Evolutionary conservation across 2,888 invertebrate species (phyloP).

Genomic region (Eledone cirrhosa): DNA sequence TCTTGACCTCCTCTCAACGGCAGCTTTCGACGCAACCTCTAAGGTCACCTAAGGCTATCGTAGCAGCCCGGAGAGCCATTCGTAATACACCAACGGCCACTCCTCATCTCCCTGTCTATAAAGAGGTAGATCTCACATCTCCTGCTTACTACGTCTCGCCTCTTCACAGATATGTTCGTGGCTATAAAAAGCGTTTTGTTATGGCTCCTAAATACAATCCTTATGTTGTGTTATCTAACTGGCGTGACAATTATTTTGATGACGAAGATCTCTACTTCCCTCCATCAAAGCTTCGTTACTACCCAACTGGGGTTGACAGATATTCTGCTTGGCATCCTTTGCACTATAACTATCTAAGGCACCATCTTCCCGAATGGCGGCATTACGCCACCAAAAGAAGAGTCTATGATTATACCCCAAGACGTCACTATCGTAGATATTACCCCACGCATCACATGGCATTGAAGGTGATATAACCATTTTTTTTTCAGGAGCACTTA

Average conservation of each 20-base stretch:
- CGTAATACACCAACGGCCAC: background rate
- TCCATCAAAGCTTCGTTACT: background rate
- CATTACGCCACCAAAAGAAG: too few relatives aligned
- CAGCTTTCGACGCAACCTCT: slow-evolving; percentile 16
- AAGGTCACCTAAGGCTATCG: background rate
- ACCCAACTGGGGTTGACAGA: background rate
- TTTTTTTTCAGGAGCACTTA: slow-evolving; percentile 23
- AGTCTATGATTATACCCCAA: background rate
- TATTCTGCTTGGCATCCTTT: background rate
- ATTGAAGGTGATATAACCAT: slow-evolving; percentile 19
- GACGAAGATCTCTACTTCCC: background rate
- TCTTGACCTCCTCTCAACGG: background rate
- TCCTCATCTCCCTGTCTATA: background rate
- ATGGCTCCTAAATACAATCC: background rate
- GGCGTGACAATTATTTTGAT: background rate
- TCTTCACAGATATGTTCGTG: background rate
- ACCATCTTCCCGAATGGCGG: too few relatives aligned
- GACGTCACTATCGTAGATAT: background rate
- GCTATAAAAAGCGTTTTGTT: background rate
- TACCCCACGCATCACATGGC: background rate
- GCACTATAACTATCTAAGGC: too few relatives aligned
- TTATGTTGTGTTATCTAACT: background rate
- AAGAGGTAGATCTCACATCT: slow-evolving; percentile 15
- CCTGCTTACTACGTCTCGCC: slow-evolving; percentile 14
- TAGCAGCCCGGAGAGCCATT: background rate